These are phyloP conservation scores for Batillaria attramentaria DNA, from an alignment of 1,140 invertebrate species.

Conservation along the genomic window DNA sequence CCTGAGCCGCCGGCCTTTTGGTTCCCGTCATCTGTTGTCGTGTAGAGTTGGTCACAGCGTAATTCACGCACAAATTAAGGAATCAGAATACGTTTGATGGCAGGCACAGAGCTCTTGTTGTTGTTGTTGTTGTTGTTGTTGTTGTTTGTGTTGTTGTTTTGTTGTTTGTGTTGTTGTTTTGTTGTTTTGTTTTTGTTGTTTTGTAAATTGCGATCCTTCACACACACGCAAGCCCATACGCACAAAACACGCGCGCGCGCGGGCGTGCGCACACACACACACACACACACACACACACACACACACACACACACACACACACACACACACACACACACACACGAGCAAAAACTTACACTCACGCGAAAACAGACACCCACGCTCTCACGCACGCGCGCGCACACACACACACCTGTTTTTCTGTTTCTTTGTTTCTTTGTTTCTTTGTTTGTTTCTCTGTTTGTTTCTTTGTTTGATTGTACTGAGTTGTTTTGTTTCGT, in stretches of 20 bases:
- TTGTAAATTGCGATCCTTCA: background rate
- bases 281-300: slow-evolving; percentile 5
- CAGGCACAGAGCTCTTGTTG: too few relatives aligned
- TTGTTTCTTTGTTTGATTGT: slow-evolving; percentile 1
- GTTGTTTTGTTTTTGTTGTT: background rate
- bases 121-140: too few relatives aligned
- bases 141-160: too few relatives aligned
- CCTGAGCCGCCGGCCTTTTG: too few relatives aligned
- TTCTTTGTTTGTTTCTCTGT: background rate
- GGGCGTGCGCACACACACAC: background rate
- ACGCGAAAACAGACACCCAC: too few relatives aligned
- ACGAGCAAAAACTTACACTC: background rate
- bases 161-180: too few relatives aligned
- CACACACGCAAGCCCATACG: slow-evolving; percentile 7
- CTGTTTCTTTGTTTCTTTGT: background rate
- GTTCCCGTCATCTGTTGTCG: too few relatives aligned
- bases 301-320: slow-evolving; percentile 14
- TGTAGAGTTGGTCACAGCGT: too few relatives aligned
- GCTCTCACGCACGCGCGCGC: background rate
- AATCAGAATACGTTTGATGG: too few relatives aligned
- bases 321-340: slow-evolving; percentile 18
- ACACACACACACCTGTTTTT: slow-evolving; percentile 5
- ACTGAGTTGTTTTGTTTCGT: too few relatives aligned
- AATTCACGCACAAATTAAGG: too few relatives aligned
- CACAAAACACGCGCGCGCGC: slow-evolving; percentile 9